Evolutionary conservation across 2,113 vertebrate genomes (phyloP).

Genomic region (Rhagologus leucostigma): DNA sequence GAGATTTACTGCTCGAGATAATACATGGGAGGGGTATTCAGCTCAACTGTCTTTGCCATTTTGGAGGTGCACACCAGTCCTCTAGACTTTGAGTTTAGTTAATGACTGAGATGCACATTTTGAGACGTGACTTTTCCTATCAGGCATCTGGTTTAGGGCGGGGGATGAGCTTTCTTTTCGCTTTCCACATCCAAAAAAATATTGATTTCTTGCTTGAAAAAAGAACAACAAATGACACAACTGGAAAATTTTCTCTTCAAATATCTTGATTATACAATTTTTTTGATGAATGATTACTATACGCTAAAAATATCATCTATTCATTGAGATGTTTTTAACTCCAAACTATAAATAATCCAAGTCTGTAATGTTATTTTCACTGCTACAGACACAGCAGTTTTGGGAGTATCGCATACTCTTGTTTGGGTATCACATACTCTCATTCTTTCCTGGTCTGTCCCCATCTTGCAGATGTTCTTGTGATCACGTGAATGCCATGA

Average conservation of each 20-base stretch:
- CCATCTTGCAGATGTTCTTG: background rate
- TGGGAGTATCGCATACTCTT: too few relatives aligned
- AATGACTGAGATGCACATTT: background rate
- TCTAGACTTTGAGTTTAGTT: background rate
- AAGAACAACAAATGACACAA: background rate
- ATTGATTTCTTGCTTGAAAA: background rate
- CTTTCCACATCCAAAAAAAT: background rate
- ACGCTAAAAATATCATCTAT: background rate
- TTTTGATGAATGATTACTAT: background rate
- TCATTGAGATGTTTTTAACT: background rate
- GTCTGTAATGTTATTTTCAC: background rate
- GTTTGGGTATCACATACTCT: fast-evolving
- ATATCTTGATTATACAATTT: background rate
- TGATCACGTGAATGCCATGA: background rate
- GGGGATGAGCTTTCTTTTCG: background rate
- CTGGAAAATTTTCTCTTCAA: background rate
- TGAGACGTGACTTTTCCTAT: background rate
- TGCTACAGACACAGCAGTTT: fast-evolving
- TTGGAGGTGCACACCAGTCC: background rate
- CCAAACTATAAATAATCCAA: background rate
- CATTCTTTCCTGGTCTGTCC: background rate
- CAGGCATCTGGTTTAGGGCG: background rate
- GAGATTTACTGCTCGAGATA: background rate
- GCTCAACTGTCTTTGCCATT: background rate
- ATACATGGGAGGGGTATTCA: background rate